These are phyloP conservation scores for Brachyptera risi DNA, from an alignment of 2,888 invertebrate species.

Conservation along the genomic window DNA sequence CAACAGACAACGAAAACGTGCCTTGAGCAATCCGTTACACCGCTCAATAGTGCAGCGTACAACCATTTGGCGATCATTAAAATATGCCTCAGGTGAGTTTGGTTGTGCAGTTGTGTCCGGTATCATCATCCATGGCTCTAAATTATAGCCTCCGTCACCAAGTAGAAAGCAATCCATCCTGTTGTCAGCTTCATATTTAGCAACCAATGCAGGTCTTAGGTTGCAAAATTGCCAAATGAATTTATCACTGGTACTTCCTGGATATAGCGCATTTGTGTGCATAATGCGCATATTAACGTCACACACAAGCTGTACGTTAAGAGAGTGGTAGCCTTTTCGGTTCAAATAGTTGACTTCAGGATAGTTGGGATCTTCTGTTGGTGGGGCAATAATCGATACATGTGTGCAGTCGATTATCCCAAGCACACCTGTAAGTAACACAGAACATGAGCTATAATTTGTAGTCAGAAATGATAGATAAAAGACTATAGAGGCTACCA, in stretches of 20 bases:
- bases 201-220: neutral
- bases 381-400: neutral
- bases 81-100: neutral
- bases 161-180: neutral
- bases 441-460: too few relatives aligned
- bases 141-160: neutral
- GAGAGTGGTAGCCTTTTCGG: slow-evolving; percentile 5
- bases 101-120: neutral
- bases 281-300: too few relatives aligned
- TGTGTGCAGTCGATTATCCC: slow-evolving; percentile 11
- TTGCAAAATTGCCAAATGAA: neutral
- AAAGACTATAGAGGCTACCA: too few relatives aligned
- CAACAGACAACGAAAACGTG: neutral
- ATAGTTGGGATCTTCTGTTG: neutral
- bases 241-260: slow-evolving; percentile 8
- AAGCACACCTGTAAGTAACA: too few relatives aligned
- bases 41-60: slow-evolving; percentile 4
- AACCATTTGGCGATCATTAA: neutral
- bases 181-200: neutral
- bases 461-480: too few relatives aligned
- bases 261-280: neutral
- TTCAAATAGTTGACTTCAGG: neutral
- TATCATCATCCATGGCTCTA: slow-evolving; percentile 1
- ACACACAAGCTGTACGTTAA: slow-evolving; percentile 7
- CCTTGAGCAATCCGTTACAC: neutral